Base-by-base conservation (phyloP, 2,888 invertebrate genomes). In the Andrena trimmerana region DNA sequence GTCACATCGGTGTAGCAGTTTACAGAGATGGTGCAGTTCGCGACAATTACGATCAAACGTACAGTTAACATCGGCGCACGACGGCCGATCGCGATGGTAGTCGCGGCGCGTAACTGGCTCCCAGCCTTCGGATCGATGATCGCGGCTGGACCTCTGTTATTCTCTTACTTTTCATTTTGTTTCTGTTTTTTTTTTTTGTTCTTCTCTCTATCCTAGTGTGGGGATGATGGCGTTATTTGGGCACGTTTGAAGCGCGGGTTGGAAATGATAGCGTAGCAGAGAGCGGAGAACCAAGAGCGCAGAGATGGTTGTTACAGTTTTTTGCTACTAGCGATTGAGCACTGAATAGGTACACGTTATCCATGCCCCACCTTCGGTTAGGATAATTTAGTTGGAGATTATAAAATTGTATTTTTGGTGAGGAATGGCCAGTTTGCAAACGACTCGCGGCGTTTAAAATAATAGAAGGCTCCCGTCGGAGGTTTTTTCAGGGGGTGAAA, bases 1-100 rank as follows among this genome's bases (percentile, higher is more conserved):
- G 92, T 92, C 92, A 92, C 92, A 91, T 93, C 90, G 90, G 90
- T 92, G 92, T 92, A 91, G 92, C 92, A 91, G 92, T 92, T 92
- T 92, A 92, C 91, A 91, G 90, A 88, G 91, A 90, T 84, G 82
- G 81, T 86, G 89, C 84, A 87, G 89, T 89, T 89, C 86, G 81
- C 89, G 89, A 89, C 89, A 89, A 89, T 89, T 89, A 89, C 89
- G 89, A 86, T 89, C 89, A 86, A 85, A 85, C 87, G 87, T 87
- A 83, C 84, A 86, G 88, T 85, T 80, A 75, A 78, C 85, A 74
- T 78, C 83, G 79, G 75, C 79, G 81, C 80, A 88, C 80, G 67
- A 69, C 57, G 52, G 69, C 48, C 72, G 81, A 57, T 66, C 72
- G 62, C 68, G 73, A 75, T 67, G 69, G 75, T 52, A 71, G 66